Evolutionary conservation across 2,888 invertebrate species (phyloP), one percentile per base, ranked within the genome.

Genomic region (Aphodius sticticus): DNA sequence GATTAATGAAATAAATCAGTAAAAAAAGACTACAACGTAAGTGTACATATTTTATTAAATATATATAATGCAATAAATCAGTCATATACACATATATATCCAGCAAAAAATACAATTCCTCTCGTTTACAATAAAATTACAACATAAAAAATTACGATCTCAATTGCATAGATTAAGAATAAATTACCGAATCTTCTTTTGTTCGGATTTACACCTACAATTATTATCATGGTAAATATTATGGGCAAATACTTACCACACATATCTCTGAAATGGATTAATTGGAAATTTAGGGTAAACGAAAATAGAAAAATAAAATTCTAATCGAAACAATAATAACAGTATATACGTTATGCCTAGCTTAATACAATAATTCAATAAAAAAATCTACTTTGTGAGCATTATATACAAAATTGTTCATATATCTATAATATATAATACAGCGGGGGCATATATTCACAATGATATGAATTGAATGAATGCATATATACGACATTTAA

Each of bases 31-130:
- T 26, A 26, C 38, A 38, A 38, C 38, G 38, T 53, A 12, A 53
- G 53, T 53, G 53, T 53, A 53, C 53, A 53, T 53, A 53, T 53
- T 53, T 53, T 53, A 53, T 53, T 53, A 53, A 53, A 53, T 53
- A 53, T 53, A 53, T 53, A 53, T 87, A 85, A 87, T 87, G 86
- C 86, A 86, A 82, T 83, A 85, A 84, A 85, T 88, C 87, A 88
- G 87, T 88, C 87, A 87, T 86, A 86, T 86, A 86, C 86, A 86
- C 84, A 86, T 86, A 86, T 85, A 84, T 83, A 81, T 71, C 14
- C 26, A n/a, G 74, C 74, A n/a, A 36, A 74, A 26, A 69, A 77
- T 69, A 69, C 69, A 35, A 69, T 69, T 69, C 16, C 69, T 77
- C 70, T 77, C 70, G 37, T 74, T 74, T 37, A 36, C 80, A 83